Conservation (phyloP, 2,797 vertebrate species). For the Cynopterus sphinx region DNA sequence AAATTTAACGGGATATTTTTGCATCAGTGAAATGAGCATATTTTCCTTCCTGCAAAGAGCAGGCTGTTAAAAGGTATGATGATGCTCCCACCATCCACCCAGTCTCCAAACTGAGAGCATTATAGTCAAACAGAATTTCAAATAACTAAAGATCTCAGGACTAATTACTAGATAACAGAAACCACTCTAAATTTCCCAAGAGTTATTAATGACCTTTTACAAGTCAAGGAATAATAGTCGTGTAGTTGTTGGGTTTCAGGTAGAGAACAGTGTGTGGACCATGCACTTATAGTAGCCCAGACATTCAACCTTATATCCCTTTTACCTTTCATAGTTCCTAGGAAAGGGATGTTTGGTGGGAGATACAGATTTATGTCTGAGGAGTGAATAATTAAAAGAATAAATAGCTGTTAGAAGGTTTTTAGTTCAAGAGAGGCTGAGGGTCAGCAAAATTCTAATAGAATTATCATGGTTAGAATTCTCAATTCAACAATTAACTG, state of each 20-base stretch:
- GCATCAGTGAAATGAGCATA: conserved; percentile 4
- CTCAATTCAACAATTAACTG: background rate
- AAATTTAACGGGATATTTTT: background rate
- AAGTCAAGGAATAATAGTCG: background rate
- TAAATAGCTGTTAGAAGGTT: background rate
- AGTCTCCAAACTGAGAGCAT: background rate
- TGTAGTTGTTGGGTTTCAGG: background rate
- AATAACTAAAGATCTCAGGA: background rate
- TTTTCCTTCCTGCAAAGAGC: background rate
- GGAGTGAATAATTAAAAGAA: background rate
- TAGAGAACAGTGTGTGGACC: background rate
- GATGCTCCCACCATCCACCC: background rate
- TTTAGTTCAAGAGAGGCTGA: background rate
- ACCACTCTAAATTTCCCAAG: background rate
- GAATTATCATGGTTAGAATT: background rate
- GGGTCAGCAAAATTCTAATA: background rate
- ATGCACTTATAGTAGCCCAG: background rate
- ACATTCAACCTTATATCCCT: background rate
- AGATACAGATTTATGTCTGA: background rate
- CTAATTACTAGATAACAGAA: background rate
- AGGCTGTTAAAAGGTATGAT: background rate
- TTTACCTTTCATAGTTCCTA: background rate
- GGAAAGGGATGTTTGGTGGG: background rate
- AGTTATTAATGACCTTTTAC: background rate
- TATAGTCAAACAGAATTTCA: background rate